phyloP scores from a whole-genome alignment of 1,140 invertebrate genomes.

The Andricus grossulariae region DNA sequence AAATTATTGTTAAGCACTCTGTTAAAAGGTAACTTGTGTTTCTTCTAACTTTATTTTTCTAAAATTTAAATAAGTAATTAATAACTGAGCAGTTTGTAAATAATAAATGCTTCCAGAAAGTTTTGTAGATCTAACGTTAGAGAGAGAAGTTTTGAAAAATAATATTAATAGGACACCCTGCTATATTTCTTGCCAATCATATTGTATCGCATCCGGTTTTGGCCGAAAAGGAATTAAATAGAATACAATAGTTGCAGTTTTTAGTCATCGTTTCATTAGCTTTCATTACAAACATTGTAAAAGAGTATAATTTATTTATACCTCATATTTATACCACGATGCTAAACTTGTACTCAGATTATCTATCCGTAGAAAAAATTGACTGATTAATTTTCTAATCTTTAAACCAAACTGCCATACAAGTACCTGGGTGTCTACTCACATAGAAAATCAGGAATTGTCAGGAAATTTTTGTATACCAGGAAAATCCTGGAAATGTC shows the following conservation, averaged over 20 bases:
- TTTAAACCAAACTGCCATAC: slow-evolving; percentile 19
- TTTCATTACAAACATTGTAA: slow-evolving; percentile 19
- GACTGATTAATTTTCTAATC: slow-evolving; percentile 7
- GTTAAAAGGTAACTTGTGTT: no score
- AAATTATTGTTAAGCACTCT: no score
- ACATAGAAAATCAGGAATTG: no score
- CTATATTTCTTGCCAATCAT: slow-evolving; percentile 19
- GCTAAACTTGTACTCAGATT: slow-evolving; percentile 12
- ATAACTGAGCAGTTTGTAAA: slow-evolving; percentile 28
- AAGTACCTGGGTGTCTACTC: neutral
- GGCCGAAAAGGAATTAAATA: slow-evolving; percentile 8
- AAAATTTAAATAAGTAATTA: neutral
- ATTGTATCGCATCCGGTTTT: neutral
- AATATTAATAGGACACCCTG: slow-evolving; percentile 7
- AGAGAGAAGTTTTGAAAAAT: neutral
- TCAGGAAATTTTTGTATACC: no score
- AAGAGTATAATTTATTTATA: slow-evolving; percentile 29
- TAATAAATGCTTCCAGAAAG: slow-evolving; percentile 3
- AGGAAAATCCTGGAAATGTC: no score
- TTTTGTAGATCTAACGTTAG: neutral
- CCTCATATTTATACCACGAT: slow-evolving; percentile 22
- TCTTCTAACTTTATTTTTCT: no score
- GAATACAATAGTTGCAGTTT: neutral
- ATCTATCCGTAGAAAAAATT: slow-evolving; percentile 9
- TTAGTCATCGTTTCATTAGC: slow-evolving; percentile 15